A percentile compares a stretch with the other conserved stretches of the same genome.
Conservation (phyloP, 2,888 invertebrate species). For the Mythimna loreyi region DNA sequence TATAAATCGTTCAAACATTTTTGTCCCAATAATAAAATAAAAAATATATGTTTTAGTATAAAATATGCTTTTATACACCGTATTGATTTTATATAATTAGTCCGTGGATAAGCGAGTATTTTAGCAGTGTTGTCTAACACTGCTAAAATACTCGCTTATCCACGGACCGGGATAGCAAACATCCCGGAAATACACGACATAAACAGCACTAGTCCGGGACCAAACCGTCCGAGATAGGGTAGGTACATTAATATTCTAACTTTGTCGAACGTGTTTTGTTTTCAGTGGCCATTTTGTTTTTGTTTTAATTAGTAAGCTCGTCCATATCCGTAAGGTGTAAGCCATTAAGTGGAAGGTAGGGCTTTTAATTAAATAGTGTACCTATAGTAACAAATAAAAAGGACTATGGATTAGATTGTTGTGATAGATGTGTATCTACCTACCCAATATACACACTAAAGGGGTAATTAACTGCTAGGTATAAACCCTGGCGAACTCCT, state of each 20-base stretch:
- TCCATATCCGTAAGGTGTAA: slow-evolving; percentile 51
- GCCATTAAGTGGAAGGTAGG: slow-evolving; percentile 53
- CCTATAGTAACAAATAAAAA: slow-evolving; percentile 36
- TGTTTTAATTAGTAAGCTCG: slow-evolving; percentile 77
- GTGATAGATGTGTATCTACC: not conserved
- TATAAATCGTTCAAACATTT: not conserved
- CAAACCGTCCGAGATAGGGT: slow-evolving; percentile 64
- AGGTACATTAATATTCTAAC: slow-evolving; percentile 87
- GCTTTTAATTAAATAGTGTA: slow-evolving; percentile 58
- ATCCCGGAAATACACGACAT: slow-evolving; percentile 32
- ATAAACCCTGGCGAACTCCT: no score
- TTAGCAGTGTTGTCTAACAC: no score
- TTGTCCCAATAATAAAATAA: no score
- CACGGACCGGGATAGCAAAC: slow-evolving; percentile 21
- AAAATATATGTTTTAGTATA: no score
- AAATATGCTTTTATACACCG: not conserved
- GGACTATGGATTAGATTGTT: slow-evolving; percentile 45
- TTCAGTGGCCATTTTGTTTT: slow-evolving; percentile 74
- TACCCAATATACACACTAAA: no score
- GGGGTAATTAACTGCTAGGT: no score
- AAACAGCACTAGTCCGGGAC: slow-evolving; percentile 56
- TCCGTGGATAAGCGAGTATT: no score
- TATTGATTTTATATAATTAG: slow-evolving; percentile 10
- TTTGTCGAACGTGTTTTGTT: slow-evolving; percentile 85
- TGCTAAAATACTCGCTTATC: slow-evolving; percentile 13